Conservation (phyloP, 2,888 invertebrate species). For the Sipha maydis region DNA sequence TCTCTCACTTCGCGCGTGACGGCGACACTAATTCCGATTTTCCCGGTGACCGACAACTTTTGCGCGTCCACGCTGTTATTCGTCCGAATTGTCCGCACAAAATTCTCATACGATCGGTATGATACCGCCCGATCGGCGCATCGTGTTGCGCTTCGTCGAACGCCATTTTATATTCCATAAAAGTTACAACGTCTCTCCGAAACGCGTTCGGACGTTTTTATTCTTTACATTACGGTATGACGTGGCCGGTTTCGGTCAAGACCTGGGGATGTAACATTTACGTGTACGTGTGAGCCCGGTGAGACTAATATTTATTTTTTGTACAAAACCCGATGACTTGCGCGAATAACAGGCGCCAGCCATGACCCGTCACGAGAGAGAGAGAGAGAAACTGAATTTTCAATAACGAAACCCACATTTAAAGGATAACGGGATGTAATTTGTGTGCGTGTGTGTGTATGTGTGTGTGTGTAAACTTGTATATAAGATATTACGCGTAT, state of each 20-base stretch:
- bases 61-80: no score
- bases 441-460: no score
- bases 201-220: neutral
- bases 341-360: conserved; percentile 60
- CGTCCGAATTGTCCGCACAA: no score
- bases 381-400: conserved; percentile 26
- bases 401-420: conserved; percentile 18
- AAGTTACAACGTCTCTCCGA: neutral
- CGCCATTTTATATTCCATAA: neutral
- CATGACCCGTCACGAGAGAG: neutral
- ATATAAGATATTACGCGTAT: no score
- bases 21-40: neutral
- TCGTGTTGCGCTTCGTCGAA: no score
- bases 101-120: no score
- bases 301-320: conserved; percentile 56
- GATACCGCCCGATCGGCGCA: no score
- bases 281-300: neutral
- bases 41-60: no score
- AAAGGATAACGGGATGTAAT: neutral
- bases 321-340: conserved; percentile 57
- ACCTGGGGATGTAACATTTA: neutral
- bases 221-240: neutral
- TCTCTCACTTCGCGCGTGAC: no score
- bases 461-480: no score
- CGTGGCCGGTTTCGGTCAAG: neutral